Evolutionary conservation across 2,797 vertebrate genomes (phyloP).

Genomic region (Cheirogaleus major): DNA sequence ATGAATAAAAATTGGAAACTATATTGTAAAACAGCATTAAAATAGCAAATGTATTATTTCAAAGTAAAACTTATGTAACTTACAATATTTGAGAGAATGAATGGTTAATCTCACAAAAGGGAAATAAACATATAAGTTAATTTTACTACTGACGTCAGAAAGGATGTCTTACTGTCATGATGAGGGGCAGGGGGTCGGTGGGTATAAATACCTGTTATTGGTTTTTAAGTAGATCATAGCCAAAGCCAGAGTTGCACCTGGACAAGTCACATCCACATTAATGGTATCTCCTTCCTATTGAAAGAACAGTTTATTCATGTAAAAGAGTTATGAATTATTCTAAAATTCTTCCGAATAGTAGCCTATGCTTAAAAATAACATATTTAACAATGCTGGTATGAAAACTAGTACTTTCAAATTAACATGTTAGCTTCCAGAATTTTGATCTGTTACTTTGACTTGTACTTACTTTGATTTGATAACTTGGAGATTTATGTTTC

Average conservation of each 20-base stretch:
- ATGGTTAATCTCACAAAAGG: not conserved
- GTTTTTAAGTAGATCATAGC: slow-evolving; percentile 99
- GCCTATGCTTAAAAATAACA: not conserved
- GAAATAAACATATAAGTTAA: not conserved
- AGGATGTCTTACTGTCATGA: not conserved
- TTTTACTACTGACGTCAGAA: not conserved
- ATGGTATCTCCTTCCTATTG: slow-evolving; percentile 97
- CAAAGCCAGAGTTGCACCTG: slow-evolving; percentile 96
- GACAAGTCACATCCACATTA: slow-evolving; percentile 98
- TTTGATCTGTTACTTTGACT: not conserved
- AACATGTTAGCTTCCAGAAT: not conserved
- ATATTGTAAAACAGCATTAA: not conserved
- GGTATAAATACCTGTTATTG: slow-evolving; percentile 93
- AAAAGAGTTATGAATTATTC: slow-evolving; percentile 35
- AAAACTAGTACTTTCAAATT: slow-evolving; percentile 17
- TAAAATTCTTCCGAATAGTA: not conserved
- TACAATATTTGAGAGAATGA: not conserved
- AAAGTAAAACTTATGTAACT: slow-evolving; percentile 1
- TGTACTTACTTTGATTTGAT: slow-evolving; percentile 95
- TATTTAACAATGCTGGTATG: not conserved
- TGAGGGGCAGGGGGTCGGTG: not conserved
- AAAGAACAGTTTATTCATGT: slow-evolving; percentile 59
- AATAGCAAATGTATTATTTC: not conserved
- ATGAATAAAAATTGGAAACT: not conserved
- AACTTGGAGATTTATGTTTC: slow-evolving; percentile 98